Evolutionary conservation across 2,113 vertebrate species (phyloP), one percentile per base, ranked within the genome.

Genomic region (Leucosticte australis): DNA sequence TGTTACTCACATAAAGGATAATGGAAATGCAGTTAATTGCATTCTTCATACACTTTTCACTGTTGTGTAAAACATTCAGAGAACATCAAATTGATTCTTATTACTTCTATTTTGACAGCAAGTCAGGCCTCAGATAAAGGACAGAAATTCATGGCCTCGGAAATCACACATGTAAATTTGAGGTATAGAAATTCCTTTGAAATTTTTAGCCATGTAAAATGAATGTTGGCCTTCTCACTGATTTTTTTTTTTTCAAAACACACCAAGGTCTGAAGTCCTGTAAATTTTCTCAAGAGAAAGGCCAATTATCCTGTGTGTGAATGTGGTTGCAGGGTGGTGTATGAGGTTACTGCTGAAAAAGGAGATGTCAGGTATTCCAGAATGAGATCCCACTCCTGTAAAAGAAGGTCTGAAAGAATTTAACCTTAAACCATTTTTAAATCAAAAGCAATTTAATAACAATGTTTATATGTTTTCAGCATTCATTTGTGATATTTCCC

Each of bases 321-420:
- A 76, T 65, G 26, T 0, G 2, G 5, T 6, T 76, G 9, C 2
- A 2, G 8, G 5, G 5, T 11, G 1, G 17, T 0, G 0, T 44
- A 50, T 28, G 20, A 79, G 3, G 15, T 30, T 73, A 27, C 33
- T 41, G 10, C 18, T 65, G 64, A 49, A 83, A 83, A 83, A 47
- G 6, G 47, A 71, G 12, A 47, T 2, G 16, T 31, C 35, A 65
- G 13, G 22, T 76, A 16, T 68, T 73, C 62, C 2, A 6, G 65
- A 89, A 60, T 46, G 17, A 89, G 21, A 52, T 52, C 14, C 7
- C 57, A 15, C 31, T 73, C 41, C 53, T 87, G 23, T 42, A 63
- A 94, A 24, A 74, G 27, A 50, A 80, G 13, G 6, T 33, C 35
- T 80, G 37, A 86, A 90, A 63, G 3, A 62, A 53, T 53, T 69